Base-by-base conservation (phyloP, 35 echinoderm and acorn worm species). In the Apostichopus japonicus region DNA sequence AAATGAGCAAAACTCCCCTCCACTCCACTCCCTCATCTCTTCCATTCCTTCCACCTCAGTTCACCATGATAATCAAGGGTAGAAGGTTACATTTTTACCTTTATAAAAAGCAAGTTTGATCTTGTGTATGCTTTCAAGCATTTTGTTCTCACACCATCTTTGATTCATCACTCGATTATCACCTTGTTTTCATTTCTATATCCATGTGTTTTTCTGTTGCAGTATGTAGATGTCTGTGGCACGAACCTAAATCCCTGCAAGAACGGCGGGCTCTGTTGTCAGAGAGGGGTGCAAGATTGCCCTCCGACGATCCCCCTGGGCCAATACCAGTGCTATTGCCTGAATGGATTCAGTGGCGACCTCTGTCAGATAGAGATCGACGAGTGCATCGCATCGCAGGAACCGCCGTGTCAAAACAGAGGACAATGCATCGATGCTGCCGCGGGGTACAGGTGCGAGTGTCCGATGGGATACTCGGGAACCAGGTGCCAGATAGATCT, bases 291-390 rank as follows among this genome's bases (percentile, higher is more conserved):
- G 8, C 19, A 13, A 16, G 76, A 65, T 7, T 96, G 97, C 65
- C 97, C 93, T 54, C 27, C 87, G 6, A 86, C 92, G 24, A 89
- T 99, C 51, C 57, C 72, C 6, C 56, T 92, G 53, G 97, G 97
- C 13, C 58, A 96, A 25, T 93, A 90, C n/a, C 93, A 93, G 73
- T 99, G 97, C 75, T 99, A 93, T 84, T 99, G 97, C 65, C 77
- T 91, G 52, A 96, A 99, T 72, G 97, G 97, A 2, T 99, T 67
- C 92, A 96, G 93, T 44, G 97, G 97, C 4, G 88, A 95, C 90
- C 86, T 92, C 86, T 99, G 97, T 63, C 93, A 96, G 77, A 99
- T 96, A 8, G 91, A 99, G 62, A 94, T 99, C 8, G 95, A 98
- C 70, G 91, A 94, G 24, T 99, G 97, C 92, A 76, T 97, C 11